Evolutionary conservation across 2,888 invertebrate genomes (phyloP).

Genomic region (Pocota personata): DNA sequence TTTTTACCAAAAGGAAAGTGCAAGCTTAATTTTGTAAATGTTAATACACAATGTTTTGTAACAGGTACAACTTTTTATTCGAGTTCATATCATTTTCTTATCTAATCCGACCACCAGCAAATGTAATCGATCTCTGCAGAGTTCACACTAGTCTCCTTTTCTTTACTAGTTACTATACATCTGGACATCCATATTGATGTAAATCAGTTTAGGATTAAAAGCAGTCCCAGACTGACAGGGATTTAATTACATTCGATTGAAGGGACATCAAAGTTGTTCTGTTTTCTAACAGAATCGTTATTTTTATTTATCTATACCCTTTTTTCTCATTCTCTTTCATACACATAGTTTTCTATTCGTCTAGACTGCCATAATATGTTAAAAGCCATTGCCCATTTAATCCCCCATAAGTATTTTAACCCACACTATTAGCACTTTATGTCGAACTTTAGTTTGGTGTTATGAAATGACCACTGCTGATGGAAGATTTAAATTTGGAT

Average conservation of each 20-base stretch:
- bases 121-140: no score
- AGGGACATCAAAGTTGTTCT: conserved; percentile 29
- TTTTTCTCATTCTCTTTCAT: not conserved
- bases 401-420: conserved; percentile 10
- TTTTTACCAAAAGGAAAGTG: no score
- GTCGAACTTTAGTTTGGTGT: not conserved
- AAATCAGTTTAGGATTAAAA: conserved; percentile 26
- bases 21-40: no score
- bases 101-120: no score
- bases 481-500: conserved; percentile 38
- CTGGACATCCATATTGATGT: not conserved
- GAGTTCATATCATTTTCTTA: no score
- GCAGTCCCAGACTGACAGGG: conserved; percentile 38
- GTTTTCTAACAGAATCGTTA: conserved; percentile 10
- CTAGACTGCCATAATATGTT: conserved; percentile 41
- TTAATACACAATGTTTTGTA: no score
- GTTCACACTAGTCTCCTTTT: not conserved
- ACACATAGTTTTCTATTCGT: conserved; percentile 1
- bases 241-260: conserved; percentile 56
- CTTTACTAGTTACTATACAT: not conserved
- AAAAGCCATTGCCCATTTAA: conserved; percentile 49
- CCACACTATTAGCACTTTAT: not conserved
- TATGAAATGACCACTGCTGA: not conserved
- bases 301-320: not conserved
- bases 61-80: no score